These are phyloP conservation scores for Pteropus alecto DNA, from an alignment of 2,113 vertebrate genomes.

Conservation along the genomic window DNA sequence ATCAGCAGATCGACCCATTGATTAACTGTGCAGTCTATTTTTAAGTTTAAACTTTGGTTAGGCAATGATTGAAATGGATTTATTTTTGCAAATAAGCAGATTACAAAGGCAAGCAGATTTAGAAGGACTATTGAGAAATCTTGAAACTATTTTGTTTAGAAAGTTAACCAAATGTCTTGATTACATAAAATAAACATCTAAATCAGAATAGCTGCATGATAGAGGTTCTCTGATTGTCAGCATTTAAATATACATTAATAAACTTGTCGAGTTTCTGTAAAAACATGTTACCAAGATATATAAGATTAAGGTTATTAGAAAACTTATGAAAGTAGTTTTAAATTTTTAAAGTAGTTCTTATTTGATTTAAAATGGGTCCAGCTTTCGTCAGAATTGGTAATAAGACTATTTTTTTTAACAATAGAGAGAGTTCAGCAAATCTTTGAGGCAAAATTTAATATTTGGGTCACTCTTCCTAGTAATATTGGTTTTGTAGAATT, in stretches of 20 bases:
- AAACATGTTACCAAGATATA: slow-evolving; percentile 8
- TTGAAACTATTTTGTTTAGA: slow-evolving; percentile 36
- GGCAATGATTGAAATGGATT: slow-evolving; percentile 45
- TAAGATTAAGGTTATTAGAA: slow-evolving; percentile 14
- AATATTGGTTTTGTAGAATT: slow-evolving; percentile 53
- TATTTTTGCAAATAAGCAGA: slow-evolving; percentile 51
- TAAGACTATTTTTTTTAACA: slow-evolving; percentile 43
- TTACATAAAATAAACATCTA: slow-evolving; percentile 24
- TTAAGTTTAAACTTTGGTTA: slow-evolving; percentile 67
- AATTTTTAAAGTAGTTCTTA: slow-evolving; percentile 33
- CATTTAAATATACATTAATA: background rate
- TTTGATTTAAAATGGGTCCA: slow-evolving; percentile 39
- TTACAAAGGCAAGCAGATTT: slow-evolving; percentile 14
- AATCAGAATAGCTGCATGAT: background rate
- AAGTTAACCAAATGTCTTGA: slow-evolving; percentile 46
- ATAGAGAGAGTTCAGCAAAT: slow-evolving; percentile 56
- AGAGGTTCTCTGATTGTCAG: background rate
- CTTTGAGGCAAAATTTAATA: slow-evolving; percentile 57
- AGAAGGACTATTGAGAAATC: slow-evolving; percentile 34
- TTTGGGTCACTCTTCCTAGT: slow-evolving; percentile 61
- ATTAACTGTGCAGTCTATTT: slow-evolving; percentile 55
- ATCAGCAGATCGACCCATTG: slow-evolving; percentile 54
- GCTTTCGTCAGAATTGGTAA: slow-evolving; percentile 51
- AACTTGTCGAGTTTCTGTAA: slow-evolving; percentile 24
- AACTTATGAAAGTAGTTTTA: slow-evolving; percentile 13